Conservation (phyloP, 2,888 invertebrate species). For the Drosophila algonquin region DNA sequence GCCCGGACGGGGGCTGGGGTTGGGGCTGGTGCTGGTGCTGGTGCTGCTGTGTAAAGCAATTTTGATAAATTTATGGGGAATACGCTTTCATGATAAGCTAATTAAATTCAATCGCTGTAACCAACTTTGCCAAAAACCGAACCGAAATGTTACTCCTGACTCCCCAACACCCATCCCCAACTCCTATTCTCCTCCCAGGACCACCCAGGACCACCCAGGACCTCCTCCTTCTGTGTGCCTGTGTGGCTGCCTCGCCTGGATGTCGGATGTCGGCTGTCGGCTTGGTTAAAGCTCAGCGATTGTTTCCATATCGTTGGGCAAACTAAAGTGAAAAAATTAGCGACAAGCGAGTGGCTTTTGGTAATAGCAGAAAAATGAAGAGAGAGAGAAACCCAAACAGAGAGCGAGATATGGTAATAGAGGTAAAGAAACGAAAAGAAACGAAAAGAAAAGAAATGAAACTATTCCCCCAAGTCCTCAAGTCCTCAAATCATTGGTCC, state of each 20-base stretch:
- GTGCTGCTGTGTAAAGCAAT: conserved; percentile 73
- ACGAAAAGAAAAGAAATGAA: background rate
- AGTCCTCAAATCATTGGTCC: background rate
- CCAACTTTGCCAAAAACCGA: conserved; percentile 75
- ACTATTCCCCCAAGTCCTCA: background rate
- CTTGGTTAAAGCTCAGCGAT: conserved; percentile 64
- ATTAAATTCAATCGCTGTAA: conserved; percentile 80
- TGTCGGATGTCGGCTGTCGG: background rate
- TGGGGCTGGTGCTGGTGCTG: conserved; percentile 25
- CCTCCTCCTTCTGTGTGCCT: background rate
- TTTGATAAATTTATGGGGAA: conserved; percentile 79
- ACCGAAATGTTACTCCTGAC: conserved; percentile 18
- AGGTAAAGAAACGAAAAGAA: conserved; percentile 3
- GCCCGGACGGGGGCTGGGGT: background rate
- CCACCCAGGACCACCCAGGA: background rate
- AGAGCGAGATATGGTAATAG: background rate
- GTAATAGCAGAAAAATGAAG: conserved; percentile 6
- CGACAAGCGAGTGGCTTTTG: conserved; percentile 37
- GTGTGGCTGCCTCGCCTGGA: background rate
- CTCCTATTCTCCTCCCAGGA: background rate
- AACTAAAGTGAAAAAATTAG: conserved; percentile 54
- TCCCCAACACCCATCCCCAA: conserved; percentile 2
- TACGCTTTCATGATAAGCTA: conserved; percentile 80
- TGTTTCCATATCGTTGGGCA: conserved; percentile 72
- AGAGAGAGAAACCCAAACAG: background rate